phyloP scores from a whole-genome alignment of 2,113 vertebrate genomes.

The Petroica traversi region DNA sequence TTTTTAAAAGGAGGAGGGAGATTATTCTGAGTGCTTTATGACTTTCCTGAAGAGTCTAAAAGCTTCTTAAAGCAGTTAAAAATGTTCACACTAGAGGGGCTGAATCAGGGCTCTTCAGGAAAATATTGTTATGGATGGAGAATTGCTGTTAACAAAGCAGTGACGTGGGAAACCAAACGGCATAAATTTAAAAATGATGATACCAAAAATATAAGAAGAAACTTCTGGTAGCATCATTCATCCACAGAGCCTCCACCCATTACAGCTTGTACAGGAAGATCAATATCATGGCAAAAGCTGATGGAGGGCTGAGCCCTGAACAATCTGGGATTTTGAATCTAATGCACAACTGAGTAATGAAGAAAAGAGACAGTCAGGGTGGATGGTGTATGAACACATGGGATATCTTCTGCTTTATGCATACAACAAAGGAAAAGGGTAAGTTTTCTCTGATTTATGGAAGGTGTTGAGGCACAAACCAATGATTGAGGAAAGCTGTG shows the following conservation, averaged over 20 bases:
- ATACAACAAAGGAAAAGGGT: neutral
- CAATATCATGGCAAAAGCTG: neutral
- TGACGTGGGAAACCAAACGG: neutral
- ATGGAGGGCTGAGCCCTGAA: neutral
- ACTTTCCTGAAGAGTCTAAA: slow-evolving; percentile 1
- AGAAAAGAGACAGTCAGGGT: neutral
- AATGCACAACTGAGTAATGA: neutral
- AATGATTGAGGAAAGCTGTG: neutral
- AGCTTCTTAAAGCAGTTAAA: slow-evolving; percentile 10
- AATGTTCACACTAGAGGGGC: neutral
- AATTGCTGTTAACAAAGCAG: neutral
- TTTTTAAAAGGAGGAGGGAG: neutral
- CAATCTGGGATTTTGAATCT: neutral
- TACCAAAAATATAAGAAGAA: neutral
- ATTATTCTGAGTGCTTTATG: neutral
- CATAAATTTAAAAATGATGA: neutral
- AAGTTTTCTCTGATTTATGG: neutral
- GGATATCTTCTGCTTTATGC: neutral
- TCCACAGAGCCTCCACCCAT: neutral
- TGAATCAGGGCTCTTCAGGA: neutral
- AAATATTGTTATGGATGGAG: neutral
- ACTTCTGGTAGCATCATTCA: neutral
- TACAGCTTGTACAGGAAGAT: neutral
- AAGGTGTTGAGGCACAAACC: neutral
- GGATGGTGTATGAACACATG: neutral